Conservation (phyloP, 2,888 invertebrate genomes). For the Chrysolina oricalcia region DNA sequence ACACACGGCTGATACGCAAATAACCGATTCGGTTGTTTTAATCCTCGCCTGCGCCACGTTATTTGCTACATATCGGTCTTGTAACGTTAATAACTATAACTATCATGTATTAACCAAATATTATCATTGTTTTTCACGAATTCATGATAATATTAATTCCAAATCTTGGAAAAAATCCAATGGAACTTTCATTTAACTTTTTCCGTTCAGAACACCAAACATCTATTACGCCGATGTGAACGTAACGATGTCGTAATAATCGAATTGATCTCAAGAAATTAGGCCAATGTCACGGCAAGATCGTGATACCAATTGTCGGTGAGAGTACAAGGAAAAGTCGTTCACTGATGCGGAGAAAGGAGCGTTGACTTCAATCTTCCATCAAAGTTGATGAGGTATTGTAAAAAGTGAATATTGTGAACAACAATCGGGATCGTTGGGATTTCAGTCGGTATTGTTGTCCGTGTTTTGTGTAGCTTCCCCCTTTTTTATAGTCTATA, state of each 20-base stretch:
- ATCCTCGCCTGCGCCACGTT: too few relatives aligned
- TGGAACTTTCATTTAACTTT: too few relatives aligned
- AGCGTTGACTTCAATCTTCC: conserved; percentile 35
- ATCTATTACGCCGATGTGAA: background rate
- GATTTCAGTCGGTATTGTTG: background rate
- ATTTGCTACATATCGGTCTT: too few relatives aligned
- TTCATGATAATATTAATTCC: background rate
- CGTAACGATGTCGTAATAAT: conserved; percentile 14
- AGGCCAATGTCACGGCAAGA: conserved; percentile 63
- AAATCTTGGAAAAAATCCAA: background rate
- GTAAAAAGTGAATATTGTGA: conserved; percentile 5
- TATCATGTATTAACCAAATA: background rate
- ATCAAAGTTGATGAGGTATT: conserved; percentile 33
- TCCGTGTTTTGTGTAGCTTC: background rate
- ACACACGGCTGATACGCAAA: too few relatives aligned
- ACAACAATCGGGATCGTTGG: conserved; percentile 19
- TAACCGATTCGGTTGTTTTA: too few relatives aligned
- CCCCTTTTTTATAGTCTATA: background rate
- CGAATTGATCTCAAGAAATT: conserved; percentile 55
- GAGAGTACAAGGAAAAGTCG: conserved; percentile 47
- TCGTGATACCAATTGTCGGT: conserved; percentile 54
- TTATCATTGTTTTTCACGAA: background rate
- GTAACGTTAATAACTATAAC: too few relatives aligned
- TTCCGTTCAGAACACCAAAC: background rate
- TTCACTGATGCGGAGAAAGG: conserved; percentile 34